Evolutionary conservation across 1,140 invertebrate genomes (phyloP).

Genomic region (Eufriesea mexicana): DNA sequence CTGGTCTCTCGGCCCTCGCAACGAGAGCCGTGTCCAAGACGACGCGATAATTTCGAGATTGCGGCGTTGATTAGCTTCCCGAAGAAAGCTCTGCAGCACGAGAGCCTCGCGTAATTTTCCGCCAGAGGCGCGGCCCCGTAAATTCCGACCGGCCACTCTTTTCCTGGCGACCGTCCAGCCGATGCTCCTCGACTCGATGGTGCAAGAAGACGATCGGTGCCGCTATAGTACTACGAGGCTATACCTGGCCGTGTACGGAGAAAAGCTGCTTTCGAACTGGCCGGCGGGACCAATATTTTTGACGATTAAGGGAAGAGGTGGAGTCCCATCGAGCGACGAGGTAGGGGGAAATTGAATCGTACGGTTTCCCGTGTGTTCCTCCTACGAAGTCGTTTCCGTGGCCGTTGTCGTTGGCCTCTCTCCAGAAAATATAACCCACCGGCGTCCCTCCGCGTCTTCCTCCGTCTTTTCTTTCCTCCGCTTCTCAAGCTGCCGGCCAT

Average conservation of each 20-base stretch:
- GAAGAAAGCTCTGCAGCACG: constrained; percentile 17
- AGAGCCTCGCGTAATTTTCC: constrained; percentile 75
- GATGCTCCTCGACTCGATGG: not conserved
- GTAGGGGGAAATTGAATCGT: constrained; percentile 73
- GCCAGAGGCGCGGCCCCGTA: constrained; percentile 58
- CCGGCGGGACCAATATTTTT: constrained; percentile 72
- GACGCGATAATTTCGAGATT: constrained; percentile 6
- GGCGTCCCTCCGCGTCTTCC: constrained; percentile 21
- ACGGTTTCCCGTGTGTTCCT: constrained; percentile 37
- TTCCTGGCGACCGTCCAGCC: constrained; percentile 70
- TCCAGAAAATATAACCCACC: constrained; percentile 76
- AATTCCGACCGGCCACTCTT: constrained; percentile 72
- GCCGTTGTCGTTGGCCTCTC: constrained; percentile 73
- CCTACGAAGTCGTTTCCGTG: constrained; percentile 56
- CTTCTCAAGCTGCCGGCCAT: constrained; percentile 13
- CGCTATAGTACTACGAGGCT: not conserved
- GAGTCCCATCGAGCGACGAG: not conserved
- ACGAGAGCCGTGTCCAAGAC: not conserved
- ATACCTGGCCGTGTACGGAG: not conserved
- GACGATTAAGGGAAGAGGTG: constrained; percentile 70
- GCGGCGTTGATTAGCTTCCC: constrained; percentile 8
- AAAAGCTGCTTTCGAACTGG: constrained; percentile 36
- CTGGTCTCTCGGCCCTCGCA: not conserved
- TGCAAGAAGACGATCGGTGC: constrained; percentile 30
- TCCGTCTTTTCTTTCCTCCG: constrained; percentile 17